Evolutionary conservation across 2,888 invertebrate genomes (phyloP).

Genomic region (Cantharis nigra): DNA sequence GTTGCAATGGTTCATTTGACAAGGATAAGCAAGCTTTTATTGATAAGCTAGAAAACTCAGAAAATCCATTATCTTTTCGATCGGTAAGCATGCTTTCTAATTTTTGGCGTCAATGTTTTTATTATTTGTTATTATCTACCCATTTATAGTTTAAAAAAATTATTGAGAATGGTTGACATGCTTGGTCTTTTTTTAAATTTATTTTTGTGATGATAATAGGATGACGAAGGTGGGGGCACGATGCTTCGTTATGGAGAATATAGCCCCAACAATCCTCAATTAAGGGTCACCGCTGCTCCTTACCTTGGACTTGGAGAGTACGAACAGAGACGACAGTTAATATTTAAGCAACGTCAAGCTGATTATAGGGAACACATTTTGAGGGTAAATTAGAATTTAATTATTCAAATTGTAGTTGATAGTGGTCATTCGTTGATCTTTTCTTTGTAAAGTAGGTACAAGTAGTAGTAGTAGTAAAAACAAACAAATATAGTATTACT

Average conservation of each 20-base stretch:
- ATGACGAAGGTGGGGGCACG: slow-evolving; percentile 43
- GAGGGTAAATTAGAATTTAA: slow-evolving; percentile 52
- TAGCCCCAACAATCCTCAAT: slow-evolving; percentile 65
- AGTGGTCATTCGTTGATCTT: background rate
- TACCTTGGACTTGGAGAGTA: slow-evolving; percentile 65
- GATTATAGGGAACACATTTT: slow-evolving; percentile 64
- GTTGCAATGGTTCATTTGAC: slow-evolving; percentile 46
- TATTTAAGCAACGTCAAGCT: slow-evolving; percentile 58
- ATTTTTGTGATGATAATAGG: slow-evolving; percentile 35
- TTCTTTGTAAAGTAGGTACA: background rate
- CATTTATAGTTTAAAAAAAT: background rate
- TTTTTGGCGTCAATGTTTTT: slow-evolving; percentile 11
- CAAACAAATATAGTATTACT: background rate
- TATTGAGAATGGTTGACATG: background rate
- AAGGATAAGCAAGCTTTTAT: slow-evolving; percentile 48
- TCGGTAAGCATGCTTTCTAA: slow-evolving; percentile 51
- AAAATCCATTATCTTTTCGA: slow-evolving; percentile 48
- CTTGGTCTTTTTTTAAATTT: background rate
- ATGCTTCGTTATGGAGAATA: slow-evolving; percentile 66
- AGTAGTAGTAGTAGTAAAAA: background rate
- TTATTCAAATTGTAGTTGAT: background rate
- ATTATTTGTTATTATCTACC: background rate
- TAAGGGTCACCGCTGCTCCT: slow-evolving; percentile 60
- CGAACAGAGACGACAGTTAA: slow-evolving; percentile 60
- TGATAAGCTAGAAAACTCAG: slow-evolving; percentile 46